phyloP scores from a whole-genome alignment of 2,888 invertebrate genomes.

The Drosophila kanekoi region DNA sequence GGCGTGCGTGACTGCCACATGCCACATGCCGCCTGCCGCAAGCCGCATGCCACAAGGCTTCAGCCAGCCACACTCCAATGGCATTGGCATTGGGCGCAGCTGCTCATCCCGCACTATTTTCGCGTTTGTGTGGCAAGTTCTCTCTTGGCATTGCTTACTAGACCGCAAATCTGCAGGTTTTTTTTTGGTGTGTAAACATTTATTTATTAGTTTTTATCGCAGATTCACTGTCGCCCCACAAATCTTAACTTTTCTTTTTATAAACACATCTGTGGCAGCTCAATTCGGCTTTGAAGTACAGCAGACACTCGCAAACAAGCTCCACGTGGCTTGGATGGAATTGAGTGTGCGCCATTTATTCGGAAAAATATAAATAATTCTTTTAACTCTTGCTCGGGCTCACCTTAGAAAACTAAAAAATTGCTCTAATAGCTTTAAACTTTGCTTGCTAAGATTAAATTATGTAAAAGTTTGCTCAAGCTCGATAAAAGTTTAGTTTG shows the following conservation, averaged over 20 bases:
- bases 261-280: background rate
- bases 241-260: constrained; percentile 68
- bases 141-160: constrained; percentile 58
- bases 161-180: constrained; percentile 56
- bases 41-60: constrained; percentile 6
- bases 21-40: constrained; percentile 9
- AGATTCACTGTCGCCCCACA: constrained; percentile 66
- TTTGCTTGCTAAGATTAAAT: too few relatives aligned
- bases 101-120: constrained; percentile 13
- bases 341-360: too few relatives aligned
- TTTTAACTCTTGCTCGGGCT: too few relatives aligned
- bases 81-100: constrained; percentile 38
- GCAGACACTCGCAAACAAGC: background rate
- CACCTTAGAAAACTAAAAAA: too few relatives aligned
- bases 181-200: constrained; percentile 26
- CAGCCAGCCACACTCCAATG: constrained; percentile 12
- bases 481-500: too few relatives aligned
- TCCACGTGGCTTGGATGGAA: background rate
- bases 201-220: constrained; percentile 29
- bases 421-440: too few relatives aligned
- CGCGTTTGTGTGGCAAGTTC: too few relatives aligned
- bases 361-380: too few relatives aligned
- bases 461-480: too few relatives aligned
- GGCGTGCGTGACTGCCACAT: constrained; percentile 59
- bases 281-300: constrained; percentile 7